These are phyloP conservation scores for Coregonus clupeaformis DNA, from an alignment of 2,113 vertebrate genomes.

Conservation along the genomic window DNA sequence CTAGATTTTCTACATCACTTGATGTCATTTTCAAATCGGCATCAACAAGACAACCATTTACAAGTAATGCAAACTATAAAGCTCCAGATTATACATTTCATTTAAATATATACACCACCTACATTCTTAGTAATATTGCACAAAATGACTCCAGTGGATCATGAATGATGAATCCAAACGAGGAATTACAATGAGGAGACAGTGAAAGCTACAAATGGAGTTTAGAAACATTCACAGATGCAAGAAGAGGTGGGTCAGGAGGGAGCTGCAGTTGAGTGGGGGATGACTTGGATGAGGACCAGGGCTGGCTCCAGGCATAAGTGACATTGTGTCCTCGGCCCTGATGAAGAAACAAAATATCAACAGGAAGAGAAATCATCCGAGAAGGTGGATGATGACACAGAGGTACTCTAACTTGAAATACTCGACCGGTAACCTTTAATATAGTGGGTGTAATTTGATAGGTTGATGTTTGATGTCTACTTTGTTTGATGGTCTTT, in stretches of 20 bases:
- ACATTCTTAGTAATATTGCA: conserved; percentile 24
- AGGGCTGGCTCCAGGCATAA: too few relatives aligned
- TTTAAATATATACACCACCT: conserved; percentile 51
- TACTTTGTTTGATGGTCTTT: neutral
- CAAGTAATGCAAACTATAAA: conserved; percentile 31
- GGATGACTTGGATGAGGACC: neutral
- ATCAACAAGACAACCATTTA: conserved; percentile 37
- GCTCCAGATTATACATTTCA: conserved; percentile 33
- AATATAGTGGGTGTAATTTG: neutral
- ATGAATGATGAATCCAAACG: conserved; percentile 1
- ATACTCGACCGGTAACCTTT: too few relatives aligned
- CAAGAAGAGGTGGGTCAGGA: conserved; percentile 47
- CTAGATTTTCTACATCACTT: conserved; percentile 4
- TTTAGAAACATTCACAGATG: conserved; percentile 68
- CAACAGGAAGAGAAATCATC: neutral
- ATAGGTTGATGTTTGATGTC: too few relatives aligned
- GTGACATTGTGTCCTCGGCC: too few relatives aligned
- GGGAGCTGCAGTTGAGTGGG: neutral
- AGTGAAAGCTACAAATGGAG: conserved; percentile 1
- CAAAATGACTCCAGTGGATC: conserved; percentile 18
- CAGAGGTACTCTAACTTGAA: neutral
- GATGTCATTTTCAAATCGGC: conserved; percentile 4
- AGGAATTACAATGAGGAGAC: neutral
- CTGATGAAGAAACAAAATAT: neutral
- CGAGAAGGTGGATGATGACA: neutral